Percentiles rank a stretch among this genome's conserved stretches.
Conservation (phyloP, 2,113 vertebrate genomes). For the Phoxinus phoxinus region DNA sequence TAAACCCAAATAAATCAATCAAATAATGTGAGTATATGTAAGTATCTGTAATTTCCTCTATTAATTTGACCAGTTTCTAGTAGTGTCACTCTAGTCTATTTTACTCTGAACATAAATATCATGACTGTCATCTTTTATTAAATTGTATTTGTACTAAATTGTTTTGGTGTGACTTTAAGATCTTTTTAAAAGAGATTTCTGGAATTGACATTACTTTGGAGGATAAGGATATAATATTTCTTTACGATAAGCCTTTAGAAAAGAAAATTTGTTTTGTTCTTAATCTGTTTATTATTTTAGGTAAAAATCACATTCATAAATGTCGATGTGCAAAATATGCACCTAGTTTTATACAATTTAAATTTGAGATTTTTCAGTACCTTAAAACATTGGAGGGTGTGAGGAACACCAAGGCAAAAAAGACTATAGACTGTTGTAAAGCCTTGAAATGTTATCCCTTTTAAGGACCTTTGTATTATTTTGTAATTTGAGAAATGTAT, state of each 20-base stretch:
- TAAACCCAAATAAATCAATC: background rate
- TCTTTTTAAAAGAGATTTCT: background rate
- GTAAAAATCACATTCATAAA: background rate
- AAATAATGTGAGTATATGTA: background rate
- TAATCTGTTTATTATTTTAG: background rate
- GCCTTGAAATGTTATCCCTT: background rate
- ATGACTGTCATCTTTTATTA: background rate
- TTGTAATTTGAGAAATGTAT: no score
- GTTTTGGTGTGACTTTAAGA: no score
- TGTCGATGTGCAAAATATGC: no score
- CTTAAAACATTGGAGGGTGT: no score
- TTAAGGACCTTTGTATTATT: no score
- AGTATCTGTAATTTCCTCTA: background rate
- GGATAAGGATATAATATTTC: background rate
- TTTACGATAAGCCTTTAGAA: background rate
- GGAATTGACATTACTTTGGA: background rate
- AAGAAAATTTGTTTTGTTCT: background rate
- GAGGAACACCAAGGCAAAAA: no score
- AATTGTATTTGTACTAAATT: no score
- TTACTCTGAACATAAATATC: background rate
- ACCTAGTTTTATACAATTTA: no score
- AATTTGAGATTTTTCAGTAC: background rate
- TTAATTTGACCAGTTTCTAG: background rate
- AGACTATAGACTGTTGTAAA: no score
- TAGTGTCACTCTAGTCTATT: no score